Base-by-base conservation (phyloP, 2,888 invertebrate species). In the Autographa gamma region DNA sequence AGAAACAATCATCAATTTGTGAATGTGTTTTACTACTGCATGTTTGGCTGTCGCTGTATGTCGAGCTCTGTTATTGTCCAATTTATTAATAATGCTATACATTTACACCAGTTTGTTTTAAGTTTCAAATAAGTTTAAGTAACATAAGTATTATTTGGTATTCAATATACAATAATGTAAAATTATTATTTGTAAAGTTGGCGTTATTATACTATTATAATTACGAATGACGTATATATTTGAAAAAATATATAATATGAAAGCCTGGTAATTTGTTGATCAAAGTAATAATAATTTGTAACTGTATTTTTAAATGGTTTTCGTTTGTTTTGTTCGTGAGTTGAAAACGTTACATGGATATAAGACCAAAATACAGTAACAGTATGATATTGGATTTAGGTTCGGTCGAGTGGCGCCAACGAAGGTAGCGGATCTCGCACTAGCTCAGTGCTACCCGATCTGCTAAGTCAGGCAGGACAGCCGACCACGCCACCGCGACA, bases 401-500 rank as follows among this genome's bases (percentile, higher is more conserved):
- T 91, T 77, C 95, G 95, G 18, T 86, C 92, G 76, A 91, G 96
- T 84, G 96, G 96, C 79, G 95, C 94, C 63, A 91, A 89, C 82
- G 96, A 97, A 89, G 96, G 96, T 88, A 96, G 96, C 86, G 96
- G 98, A 80, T 97, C 98, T 38, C 97, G 98, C 80, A 98, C 98
- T 79, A 98, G 98, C 95, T 98, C 98, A 68, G 99, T 99, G 69
- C 96, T 99, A 84, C 99, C 99, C 67, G 99, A 99, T 96, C 97
- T 99, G 85, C 97, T 99, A 82, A 99, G 99, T 90, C 98, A 98
- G 96, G 98, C 98, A 74, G 97, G 97, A 72, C 97, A 97, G 90
- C 98, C 98, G 76, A 98, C 98, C 82, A 98, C 98, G 48, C 98
- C 98, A 73, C 97, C 98, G 85, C 96, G 99, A 66, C 98, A 97